Conservation (phyloP, 2,888 invertebrate species). For the Apomyelois bistriatella region DNA sequence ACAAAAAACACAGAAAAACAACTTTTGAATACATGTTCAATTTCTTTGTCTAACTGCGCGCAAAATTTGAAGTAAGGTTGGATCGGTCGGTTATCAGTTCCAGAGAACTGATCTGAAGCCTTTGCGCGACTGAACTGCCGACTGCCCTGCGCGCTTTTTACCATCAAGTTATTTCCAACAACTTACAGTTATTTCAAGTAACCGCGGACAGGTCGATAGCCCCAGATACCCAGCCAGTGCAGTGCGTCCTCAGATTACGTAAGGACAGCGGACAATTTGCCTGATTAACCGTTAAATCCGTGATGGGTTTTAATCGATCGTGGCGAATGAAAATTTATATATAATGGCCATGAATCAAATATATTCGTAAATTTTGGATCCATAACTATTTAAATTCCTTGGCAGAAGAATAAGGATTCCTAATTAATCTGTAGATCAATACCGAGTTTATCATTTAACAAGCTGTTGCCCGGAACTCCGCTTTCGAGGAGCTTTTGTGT, state of each 20-base stretch:
- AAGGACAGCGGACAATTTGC: constrained; percentile 52
- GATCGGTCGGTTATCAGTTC: constrained; percentile 34
- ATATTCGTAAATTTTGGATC: no score
- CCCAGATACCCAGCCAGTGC: constrained; percentile 46
- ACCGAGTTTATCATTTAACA: no score
- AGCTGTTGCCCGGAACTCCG: no score
- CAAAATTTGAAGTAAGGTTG: constrained; percentile 17
- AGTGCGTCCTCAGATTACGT: constrained; percentile 61
- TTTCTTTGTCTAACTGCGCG: background rate
- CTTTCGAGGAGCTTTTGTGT: no score
- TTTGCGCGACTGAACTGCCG: constrained; percentile 39
- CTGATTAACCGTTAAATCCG: constrained; percentile 31
- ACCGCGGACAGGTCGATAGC: constrained; percentile 76
- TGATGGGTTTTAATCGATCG: constrained; percentile 14
- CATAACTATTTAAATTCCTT: no score
- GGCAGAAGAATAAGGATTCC: no score
- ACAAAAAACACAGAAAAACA: constrained; percentile 32
- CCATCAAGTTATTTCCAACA: constrained; percentile 71
- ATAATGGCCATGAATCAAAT: no score
- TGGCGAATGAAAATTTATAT: background rate
- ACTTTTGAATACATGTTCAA: constrained; percentile 34
- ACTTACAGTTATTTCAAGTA: constrained; percentile 76
- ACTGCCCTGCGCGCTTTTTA: constrained; percentile 54
- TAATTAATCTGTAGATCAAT: no score
- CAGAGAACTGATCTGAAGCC: constrained; percentile 45